Conservation (phyloP, 2,797 vertebrate species). For the Hydrocynus forskahlii region DNA sequence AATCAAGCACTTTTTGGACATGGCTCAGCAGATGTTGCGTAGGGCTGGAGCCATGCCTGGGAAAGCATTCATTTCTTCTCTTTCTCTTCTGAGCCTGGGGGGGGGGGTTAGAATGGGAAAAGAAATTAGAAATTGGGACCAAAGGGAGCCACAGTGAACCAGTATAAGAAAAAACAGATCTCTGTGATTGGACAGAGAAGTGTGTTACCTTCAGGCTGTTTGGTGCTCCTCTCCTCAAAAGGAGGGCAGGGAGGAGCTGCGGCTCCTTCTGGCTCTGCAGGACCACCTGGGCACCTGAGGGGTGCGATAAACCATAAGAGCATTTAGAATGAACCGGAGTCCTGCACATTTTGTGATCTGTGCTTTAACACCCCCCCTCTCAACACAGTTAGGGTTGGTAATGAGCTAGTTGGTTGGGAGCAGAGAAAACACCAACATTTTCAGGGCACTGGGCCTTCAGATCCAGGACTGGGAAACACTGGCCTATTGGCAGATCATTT, state of each 20-base stretch:
- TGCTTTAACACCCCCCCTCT: too few species aligned
- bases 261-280: slow-evolving; percentile 41
- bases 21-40: background rate
- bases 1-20: slow-evolving; percentile 10
- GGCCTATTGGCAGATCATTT: too few species aligned
- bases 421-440: background rate
- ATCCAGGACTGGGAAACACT: background rate
- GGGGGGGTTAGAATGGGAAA: background rate
- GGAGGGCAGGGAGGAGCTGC: background rate
- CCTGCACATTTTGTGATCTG: too few species aligned
- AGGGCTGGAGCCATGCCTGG: background rate
- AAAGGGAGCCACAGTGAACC: background rate
- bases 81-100: slow-evolving; percentile 10
- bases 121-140: background rate
- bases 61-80: slow-evolving; percentile 11
- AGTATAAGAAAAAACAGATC: background rate
- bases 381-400: too few species aligned
- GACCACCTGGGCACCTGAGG: slow-evolving; percentile 39
- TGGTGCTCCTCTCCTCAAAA: slow-evolving; percentile 1
- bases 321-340: background rate
- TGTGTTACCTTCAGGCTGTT: slow-evolving; percentile 34
- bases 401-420: too few species aligned
- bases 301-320: slow-evolving; percentile 16
- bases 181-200: background rate
- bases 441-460: background rate